phyloP scores from a whole-genome alignment of 1,140 invertebrate genomes.

The Saccostrea cuccullata region DNA sequence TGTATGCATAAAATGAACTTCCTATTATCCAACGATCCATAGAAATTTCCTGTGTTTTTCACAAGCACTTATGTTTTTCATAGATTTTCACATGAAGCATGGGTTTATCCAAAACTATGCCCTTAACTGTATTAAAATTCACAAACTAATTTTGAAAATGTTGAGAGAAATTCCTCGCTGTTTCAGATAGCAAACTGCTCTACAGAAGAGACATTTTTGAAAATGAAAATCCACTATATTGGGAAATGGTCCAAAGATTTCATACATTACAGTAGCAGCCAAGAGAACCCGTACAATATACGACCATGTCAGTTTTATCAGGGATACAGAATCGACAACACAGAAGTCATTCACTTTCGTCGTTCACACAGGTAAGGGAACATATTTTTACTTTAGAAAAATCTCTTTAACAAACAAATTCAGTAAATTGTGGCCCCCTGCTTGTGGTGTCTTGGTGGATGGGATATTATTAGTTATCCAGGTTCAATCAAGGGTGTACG shows the following conservation, averaged over 20 bases:
- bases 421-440: too few relatives aligned
- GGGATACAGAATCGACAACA: not conserved
- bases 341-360: not conserved
- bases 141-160: too few relatives aligned
- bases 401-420: not conserved
- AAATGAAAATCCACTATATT: constrained; percentile 17
- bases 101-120: too few relatives aligned
- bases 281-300: not conserved
- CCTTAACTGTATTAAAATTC: too few relatives aligned
- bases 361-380: not conserved
- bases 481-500: too few relatives aligned
- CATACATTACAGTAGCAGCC: not conserved
- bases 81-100: too few relatives aligned
- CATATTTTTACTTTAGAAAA: not conserved
- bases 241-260: not conserved
- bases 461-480: too few relatives aligned
- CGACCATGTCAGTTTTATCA: not conserved
- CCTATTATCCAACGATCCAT: too few relatives aligned
- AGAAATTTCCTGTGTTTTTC: too few relatives aligned
- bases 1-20: too few relatives aligned
- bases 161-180: not conserved
- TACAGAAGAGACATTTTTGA: not conserved
- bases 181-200: constrained; percentile 17
- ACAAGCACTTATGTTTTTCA: too few relatives aligned
- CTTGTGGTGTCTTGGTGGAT: too few relatives aligned